Evolutionary conservation across 2,797 vertebrate species (phyloP).

Genomic region (Cottoperca gobio): DNA sequence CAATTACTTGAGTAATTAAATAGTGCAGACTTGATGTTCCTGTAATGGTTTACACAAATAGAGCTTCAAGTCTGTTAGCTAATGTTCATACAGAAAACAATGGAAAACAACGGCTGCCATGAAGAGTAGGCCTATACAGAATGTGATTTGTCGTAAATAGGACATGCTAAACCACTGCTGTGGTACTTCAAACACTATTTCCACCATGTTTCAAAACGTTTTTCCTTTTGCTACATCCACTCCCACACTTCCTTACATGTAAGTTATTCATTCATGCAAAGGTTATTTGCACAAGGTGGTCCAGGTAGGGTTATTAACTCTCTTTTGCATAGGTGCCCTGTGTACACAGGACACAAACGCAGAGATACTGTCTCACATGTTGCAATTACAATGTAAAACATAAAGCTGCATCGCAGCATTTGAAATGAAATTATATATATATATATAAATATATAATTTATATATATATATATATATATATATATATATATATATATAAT

Average conservation of each 20-base stretch:
- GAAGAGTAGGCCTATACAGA: no score
- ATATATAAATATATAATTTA: no score
- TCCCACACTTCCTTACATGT: not conserved
- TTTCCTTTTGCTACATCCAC: not conserved
- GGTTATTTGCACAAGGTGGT: constrained; percentile 21
- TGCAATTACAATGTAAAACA: not conserved
- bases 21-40: not conserved
- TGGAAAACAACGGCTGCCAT: not conserved
- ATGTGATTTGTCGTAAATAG: not conserved
- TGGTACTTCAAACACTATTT: not conserved
- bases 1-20: not conserved
- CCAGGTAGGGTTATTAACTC: not conserved
- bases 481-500: no score
- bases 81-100: not conserved
- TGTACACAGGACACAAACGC: constrained; percentile 1
- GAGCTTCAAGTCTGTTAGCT: not conserved
- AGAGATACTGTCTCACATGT: not conserved
- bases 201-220: not conserved
- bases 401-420: not conserved
- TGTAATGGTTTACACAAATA: not conserved
- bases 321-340: not conserved
- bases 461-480: no score
- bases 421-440: constrained; percentile 1
- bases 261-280: not conserved
- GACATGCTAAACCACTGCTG: not conserved